phyloP scores from a whole-genome alignment of 2,797 vertebrate genomes.

The Lacerta viridis region DNA sequence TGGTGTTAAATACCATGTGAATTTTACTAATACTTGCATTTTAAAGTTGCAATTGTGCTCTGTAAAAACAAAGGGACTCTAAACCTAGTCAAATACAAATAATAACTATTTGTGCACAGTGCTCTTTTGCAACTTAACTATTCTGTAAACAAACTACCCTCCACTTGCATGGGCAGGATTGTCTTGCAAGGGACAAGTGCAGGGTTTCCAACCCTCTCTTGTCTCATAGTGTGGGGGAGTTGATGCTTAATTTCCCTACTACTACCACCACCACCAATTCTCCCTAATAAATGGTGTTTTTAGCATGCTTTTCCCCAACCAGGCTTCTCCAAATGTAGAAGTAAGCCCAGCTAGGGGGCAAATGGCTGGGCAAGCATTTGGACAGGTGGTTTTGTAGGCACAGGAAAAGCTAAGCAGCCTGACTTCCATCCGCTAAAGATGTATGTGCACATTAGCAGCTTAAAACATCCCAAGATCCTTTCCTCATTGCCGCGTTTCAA shows the following conservation, averaged over 20 bases:
- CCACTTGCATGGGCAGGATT: not conserved
- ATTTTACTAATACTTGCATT: conserved; percentile 44
- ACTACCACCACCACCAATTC: not conserved
- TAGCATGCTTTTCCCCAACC: not conserved
- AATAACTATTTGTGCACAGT: conserved; percentile 8
- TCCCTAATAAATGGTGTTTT: not conserved
- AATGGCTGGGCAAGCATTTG: no score
- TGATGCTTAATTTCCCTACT: not conserved
- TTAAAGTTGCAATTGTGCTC: conserved; percentile 23
- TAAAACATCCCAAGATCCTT: no score
- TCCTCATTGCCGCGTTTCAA: no score
- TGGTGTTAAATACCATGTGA: conserved; percentile 41
- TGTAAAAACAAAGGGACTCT: conserved; percentile 8
- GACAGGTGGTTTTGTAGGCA: no score
- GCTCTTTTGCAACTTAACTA: not conserved
- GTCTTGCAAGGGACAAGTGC: not conserved
- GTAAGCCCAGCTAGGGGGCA: no score
- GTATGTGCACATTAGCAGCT: no score
- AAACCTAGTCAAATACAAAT: conserved; percentile 35
- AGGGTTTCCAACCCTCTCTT: not conserved
- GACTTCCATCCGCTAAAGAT: no score
- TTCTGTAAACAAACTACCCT: not conserved
- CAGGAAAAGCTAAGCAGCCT: no score
- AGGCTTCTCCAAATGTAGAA: no score
- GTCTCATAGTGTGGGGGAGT: not conserved